Evolutionary conservation across 2,797 vertebrate species (phyloP).

Genomic region (Prunella strophiata): DNA sequence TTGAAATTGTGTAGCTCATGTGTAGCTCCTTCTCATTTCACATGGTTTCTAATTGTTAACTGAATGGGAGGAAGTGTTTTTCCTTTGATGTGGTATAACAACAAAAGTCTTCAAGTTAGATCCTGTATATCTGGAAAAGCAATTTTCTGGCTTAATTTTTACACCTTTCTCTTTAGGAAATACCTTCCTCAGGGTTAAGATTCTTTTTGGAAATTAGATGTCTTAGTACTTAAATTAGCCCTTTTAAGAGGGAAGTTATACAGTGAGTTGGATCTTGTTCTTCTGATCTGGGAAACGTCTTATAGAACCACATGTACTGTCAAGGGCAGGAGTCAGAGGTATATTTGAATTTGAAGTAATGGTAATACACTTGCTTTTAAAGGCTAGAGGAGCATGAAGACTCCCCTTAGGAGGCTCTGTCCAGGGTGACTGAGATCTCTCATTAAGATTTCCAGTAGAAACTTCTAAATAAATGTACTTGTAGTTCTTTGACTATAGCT

Average conservation of each 20-base stretch:
- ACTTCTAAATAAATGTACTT: neutral
- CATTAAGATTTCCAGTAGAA: neutral
- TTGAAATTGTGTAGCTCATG: constrained; percentile 23
- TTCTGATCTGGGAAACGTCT: neutral
- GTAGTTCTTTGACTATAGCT: neutral
- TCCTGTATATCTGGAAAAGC: neutral
- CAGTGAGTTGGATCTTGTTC: neutral
- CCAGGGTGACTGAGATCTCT: neutral
- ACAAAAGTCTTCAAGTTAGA: neutral
- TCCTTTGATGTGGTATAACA: neutral
- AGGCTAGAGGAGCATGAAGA: neutral
- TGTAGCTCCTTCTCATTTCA: constrained; percentile 29
- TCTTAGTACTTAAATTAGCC: neutral
- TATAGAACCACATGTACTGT: neutral
- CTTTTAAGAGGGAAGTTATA: neutral
- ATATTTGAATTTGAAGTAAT: neutral
- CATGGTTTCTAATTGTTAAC: constrained; percentile 30
- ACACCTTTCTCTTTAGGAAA: neutral
- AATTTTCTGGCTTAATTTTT: neutral
- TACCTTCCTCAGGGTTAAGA: neutral
- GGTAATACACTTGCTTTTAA: neutral
- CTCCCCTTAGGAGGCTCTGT: neutral
- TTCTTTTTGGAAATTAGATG: neutral
- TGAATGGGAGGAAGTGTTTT: neutral
- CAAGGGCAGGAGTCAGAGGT: neutral